phyloP scores from a whole-genome alignment of 2,797 vertebrate genomes.

The Sebastiscus albofasciatus region DNA sequence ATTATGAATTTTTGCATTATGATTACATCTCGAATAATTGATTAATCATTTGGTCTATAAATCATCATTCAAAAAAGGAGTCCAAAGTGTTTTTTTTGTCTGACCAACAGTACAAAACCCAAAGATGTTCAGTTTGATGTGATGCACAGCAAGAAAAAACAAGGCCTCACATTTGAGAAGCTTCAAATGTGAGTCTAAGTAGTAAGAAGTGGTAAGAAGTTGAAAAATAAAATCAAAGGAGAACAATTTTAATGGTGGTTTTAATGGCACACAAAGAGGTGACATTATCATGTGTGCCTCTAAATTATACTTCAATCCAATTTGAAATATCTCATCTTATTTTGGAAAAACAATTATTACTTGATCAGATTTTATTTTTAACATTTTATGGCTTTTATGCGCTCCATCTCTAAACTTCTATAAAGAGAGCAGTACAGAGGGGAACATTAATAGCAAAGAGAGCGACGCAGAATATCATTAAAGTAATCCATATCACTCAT shows the following conservation, averaged over 20 bases:
- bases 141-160: neutral
- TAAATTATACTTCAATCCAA: neutral
- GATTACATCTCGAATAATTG: neutral
- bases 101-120: neutral
- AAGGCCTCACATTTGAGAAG: neutral
- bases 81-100: neutral
- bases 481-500: constrained; percentile 4
- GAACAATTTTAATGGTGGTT: too few relatives aligned
- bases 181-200: neutral
- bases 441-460: neutral
- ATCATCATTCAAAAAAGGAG: neutral
- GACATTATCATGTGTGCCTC: neutral
- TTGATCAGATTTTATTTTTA: neutral
- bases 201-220: neutral
- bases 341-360: neutral
- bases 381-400: neutral
- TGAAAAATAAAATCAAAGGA: too few relatives aligned
- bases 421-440: neutral
- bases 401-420: neutral
- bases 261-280: neutral
- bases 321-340: neutral
- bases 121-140: neutral
- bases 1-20: neutral
- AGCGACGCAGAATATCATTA: neutral
- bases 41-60: too few relatives aligned